Evolutionary conservation across 2,888 invertebrate species (phyloP).

Genomic region (Acrobasis suavella): DNA sequence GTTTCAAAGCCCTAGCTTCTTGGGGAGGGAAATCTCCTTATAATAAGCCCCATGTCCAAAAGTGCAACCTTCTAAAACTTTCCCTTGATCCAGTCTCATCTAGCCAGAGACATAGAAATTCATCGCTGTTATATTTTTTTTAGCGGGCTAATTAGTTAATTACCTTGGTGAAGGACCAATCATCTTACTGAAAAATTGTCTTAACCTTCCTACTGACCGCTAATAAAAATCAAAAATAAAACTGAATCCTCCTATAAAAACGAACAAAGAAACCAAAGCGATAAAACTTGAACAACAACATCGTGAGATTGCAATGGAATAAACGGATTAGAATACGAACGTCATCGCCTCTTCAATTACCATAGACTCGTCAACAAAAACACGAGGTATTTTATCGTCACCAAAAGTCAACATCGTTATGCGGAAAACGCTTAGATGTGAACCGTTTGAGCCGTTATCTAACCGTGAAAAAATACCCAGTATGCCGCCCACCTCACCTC

Average conservation of each 20-base stretch:
- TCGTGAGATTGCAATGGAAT: not conserved
- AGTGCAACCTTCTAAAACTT: too few relatives aligned
- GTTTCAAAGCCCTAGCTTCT: too few relatives aligned
- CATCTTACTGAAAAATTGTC: too few relatives aligned
- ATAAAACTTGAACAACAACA: not conserved
- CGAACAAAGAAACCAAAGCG: not conserved
- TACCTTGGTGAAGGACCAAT: too few relatives aligned
- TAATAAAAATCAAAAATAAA: not conserved
- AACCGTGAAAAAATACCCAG: slow-evolving; percentile 72
- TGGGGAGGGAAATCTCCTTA: too few relatives aligned
- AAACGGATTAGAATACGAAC: slow-evolving; percentile 8
- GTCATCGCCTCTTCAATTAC: slow-evolving; percentile 6
- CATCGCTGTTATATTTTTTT: too few relatives aligned
- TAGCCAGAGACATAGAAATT: too few relatives aligned
- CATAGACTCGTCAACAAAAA: slow-evolving; percentile 11
- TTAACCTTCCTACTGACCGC: not conserved
- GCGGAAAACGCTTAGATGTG: slow-evolving; percentile 57
- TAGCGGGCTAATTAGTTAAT: too few relatives aligned
- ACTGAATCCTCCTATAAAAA: not conserved
- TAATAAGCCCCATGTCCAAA: too few relatives aligned
- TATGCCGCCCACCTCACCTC: slow-evolving; percentile 63
- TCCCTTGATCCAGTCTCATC: too few relatives aligned
- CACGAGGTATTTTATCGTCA: slow-evolving; percentile 17
- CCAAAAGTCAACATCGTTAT: slow-evolving; percentile 40
- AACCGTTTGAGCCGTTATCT: slow-evolving; percentile 72